phyloP scores from a whole-genome alignment of 2,888 invertebrate genomes.

The Hesperia comma region DNA sequence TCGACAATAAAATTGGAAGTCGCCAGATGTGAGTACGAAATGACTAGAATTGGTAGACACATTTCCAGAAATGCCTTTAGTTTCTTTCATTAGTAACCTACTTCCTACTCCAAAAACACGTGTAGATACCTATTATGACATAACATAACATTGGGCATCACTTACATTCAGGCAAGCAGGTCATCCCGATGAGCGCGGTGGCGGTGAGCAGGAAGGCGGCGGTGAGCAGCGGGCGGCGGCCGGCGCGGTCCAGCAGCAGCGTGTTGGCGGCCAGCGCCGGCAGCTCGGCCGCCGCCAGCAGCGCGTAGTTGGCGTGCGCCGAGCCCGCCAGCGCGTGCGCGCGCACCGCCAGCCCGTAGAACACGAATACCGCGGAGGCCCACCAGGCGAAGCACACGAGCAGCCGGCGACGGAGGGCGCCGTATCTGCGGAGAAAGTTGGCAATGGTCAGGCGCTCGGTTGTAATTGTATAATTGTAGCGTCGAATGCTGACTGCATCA shows the following conservation, averaged over 20 bases:
- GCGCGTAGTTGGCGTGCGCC: conserved; percentile 68
- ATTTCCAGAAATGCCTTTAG: too few species aligned
- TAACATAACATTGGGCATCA: conserved; percentile 21
- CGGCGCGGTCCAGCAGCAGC: conserved; percentile 71
- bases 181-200: conserved; percentile 61
- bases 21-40: too few species aligned
- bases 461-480: too few species aligned
- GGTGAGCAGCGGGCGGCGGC: conserved; percentile 70
- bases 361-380: conserved; percentile 75
- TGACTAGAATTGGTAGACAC: too few species aligned
- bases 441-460: too few species aligned
- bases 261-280: conserved; percentile 72
- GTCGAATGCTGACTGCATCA: too few species aligned
- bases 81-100: too few species aligned
- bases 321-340: conserved; percentile 69
- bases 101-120: too few species aligned
- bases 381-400: conserved; percentile 75
- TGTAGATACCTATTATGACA: too few species aligned
- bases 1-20: too few species aligned
- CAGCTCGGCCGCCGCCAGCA: conserved; percentile 71
- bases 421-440: too few species aligned
- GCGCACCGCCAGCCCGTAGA: conserved; percentile 76
- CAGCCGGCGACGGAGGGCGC: conserved; percentile 67
- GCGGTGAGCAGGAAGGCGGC: conserved; percentile 70
- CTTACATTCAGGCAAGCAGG: conserved; percentile 61